These are phyloP conservation scores for Trichopria drosophilae DNA, from an alignment of 2,888 invertebrate genomes.

Conservation along the genomic window DNA sequence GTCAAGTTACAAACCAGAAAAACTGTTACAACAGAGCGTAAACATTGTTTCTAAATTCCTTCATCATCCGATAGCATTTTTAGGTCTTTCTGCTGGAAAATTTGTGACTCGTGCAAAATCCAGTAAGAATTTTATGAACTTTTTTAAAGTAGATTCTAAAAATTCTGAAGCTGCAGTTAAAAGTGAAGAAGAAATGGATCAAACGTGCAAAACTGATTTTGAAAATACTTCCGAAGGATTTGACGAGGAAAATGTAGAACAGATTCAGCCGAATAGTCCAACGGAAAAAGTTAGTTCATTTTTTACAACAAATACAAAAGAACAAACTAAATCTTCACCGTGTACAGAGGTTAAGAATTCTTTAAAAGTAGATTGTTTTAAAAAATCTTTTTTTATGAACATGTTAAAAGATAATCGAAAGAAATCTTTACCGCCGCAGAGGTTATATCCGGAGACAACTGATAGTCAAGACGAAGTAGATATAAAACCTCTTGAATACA, in stretches of 20 bases:
- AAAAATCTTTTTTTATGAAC: constrained; percentile 53
- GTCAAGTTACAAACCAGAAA: constrained; percentile 68
- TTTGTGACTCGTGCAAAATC: constrained; percentile 48
- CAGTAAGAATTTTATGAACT: constrained; percentile 48
- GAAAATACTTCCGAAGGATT: not conserved
- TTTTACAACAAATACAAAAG: too few species aligned
- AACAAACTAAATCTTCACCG: constrained; percentile 29
- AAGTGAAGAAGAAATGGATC: not conserved
- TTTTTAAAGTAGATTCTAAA: constrained; percentile 43
- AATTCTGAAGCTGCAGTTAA: not conserved
- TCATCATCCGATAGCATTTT: constrained; percentile 58
- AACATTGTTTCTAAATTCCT: constrained; percentile 68
- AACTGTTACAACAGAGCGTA: constrained; percentile 69
- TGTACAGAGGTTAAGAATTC: constrained; percentile 26
- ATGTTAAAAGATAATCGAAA: constrained; percentile 39
- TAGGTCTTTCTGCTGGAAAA: constrained; percentile 62
- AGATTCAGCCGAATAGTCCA: not conserved
- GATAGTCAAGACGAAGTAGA: not conserved
- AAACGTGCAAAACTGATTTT: too few species aligned
- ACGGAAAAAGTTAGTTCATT: too few species aligned
- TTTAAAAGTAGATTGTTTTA: constrained; percentile 41
- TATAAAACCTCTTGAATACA: not conserved
- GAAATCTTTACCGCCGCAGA: not conserved
- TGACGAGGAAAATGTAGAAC: not conserved
- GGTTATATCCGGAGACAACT: not conserved